Conservation (phyloP, 2,797 vertebrate genomes). For the Benthosema pterotum region DNA sequence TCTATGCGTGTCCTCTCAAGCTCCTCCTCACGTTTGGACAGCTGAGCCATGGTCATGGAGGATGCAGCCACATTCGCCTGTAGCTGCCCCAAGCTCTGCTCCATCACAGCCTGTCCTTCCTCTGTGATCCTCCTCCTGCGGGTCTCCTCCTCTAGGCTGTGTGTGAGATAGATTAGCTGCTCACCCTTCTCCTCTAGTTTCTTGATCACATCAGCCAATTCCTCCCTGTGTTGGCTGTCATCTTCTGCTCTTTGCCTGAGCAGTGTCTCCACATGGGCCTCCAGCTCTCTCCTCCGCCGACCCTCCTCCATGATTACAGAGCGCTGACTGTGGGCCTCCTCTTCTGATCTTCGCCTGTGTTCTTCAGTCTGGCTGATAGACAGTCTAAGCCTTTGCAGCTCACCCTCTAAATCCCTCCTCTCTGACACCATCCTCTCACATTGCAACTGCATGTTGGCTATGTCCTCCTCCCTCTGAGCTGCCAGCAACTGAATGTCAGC, state of each 20-base stretch:
- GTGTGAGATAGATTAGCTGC: slow-evolving; percentile 84
- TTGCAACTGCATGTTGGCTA: slow-evolving; percentile 81
- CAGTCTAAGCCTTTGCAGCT: slow-evolving; percentile 83
- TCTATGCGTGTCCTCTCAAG: slow-evolving; percentile 81
- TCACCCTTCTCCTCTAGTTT: slow-evolving; percentile 87
- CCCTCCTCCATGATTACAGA: slow-evolving; percentile 81
- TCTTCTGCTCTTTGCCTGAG: slow-evolving; percentile 83
- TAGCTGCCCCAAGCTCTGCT: slow-evolving; percentile 84
- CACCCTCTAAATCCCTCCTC: slow-evolving; percentile 86
- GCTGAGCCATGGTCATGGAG: slow-evolving; percentile 76
- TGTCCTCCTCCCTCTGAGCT: slow-evolving; percentile 86
- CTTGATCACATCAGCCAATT: slow-evolving; percentile 82
- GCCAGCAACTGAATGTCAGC: slow-evolving; percentile 88
- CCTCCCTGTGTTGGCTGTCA: slow-evolving; percentile 78
- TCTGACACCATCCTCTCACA: slow-evolving; percentile 84
- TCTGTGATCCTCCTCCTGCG: slow-evolving; percentile 84
- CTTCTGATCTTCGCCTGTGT: slow-evolving; percentile 78
- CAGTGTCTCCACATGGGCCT: slow-evolving; percentile 83
- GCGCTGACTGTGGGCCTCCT: slow-evolving; percentile 80
- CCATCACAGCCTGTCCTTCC: slow-evolving; percentile 84
- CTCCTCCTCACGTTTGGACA: slow-evolving; percentile 86
- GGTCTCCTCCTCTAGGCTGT: slow-evolving; percentile 87
- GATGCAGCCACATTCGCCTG: slow-evolving; percentile 82
- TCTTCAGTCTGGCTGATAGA: slow-evolving; percentile 82
- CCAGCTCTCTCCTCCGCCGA: slow-evolving; percentile 86